Conservation (phyloP, 2,113 vertebrate species). For the Natator depressus region DNA sequence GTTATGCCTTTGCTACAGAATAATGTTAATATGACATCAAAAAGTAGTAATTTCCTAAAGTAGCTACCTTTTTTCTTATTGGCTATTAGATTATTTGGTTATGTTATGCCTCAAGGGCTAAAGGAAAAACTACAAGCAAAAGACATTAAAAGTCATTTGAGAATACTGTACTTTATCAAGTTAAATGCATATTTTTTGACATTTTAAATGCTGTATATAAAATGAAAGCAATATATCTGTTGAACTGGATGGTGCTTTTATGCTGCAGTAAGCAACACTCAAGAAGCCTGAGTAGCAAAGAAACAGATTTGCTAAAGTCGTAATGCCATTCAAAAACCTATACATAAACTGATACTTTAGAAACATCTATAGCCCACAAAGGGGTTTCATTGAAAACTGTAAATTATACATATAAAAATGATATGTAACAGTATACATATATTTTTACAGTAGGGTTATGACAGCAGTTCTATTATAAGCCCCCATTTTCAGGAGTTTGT, state of each 20-base stretch:
- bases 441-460: background rate
- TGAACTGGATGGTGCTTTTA: background rate
- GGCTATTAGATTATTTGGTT: background rate
- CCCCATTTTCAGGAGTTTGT: background rate
- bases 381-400: background rate
- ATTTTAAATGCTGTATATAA: background rate
- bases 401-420: background rate
- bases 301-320: background rate
- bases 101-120: background rate
- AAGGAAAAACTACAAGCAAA: background rate
- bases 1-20: background rate
- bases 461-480: background rate
- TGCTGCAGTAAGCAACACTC: background rate
- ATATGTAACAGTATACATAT: background rate
- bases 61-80: background rate
- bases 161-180: background rate
- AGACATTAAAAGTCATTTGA: background rate
- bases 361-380: background rate
- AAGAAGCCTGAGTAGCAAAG: background rate
- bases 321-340: background rate
- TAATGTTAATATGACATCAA: background rate
- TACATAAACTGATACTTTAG: background rate
- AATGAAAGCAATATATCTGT: background rate
- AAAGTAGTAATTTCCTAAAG: background rate
- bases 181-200: background rate